These are phyloP conservation scores for Octomys mimax DNA, from an alignment of 2,797 vertebrate genomes.

Conservation along the genomic window DNA sequence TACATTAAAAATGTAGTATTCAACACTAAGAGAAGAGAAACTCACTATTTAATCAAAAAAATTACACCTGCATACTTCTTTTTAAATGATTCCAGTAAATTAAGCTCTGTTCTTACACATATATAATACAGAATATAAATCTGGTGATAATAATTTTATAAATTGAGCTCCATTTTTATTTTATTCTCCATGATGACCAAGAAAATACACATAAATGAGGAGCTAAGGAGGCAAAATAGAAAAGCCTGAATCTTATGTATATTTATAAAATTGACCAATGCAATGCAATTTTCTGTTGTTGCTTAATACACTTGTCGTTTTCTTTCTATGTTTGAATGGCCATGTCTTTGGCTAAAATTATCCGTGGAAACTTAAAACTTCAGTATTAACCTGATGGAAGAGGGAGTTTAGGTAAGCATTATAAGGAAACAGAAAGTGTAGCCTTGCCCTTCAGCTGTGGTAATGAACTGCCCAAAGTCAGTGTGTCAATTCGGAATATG, in stretches of 20 bases:
- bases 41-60: neutral
- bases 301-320: neutral
- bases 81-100: neutral
- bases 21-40: neutral
- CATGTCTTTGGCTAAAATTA: slow-evolving; percentile 10
- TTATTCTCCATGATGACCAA: neutral
- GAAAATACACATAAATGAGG: neutral
- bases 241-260: neutral
- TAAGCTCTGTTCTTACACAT: slow-evolving; percentile 3
- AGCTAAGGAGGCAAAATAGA: neutral
- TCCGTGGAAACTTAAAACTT: slow-evolving; percentile 32
- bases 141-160: neutral
- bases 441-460: slow-evolving; percentile 58
- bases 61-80: neutral
- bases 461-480: slow-evolving; percentile 8
- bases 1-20: neutral
- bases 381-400: slow-evolving; percentile 14
- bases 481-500: slow-evolving; percentile 65
- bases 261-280: neutral
- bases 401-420: slow-evolving; percentile 12
- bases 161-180: neutral
- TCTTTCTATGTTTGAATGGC: slow-evolving; percentile 15
- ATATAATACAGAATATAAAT: slow-evolving; percentile 21
- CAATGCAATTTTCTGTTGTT: neutral
- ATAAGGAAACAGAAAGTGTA: slow-evolving; percentile 40